Base-by-base conservation (phyloP, 1,140 invertebrate genomes). In the Anastrepha ludens region DNA sequence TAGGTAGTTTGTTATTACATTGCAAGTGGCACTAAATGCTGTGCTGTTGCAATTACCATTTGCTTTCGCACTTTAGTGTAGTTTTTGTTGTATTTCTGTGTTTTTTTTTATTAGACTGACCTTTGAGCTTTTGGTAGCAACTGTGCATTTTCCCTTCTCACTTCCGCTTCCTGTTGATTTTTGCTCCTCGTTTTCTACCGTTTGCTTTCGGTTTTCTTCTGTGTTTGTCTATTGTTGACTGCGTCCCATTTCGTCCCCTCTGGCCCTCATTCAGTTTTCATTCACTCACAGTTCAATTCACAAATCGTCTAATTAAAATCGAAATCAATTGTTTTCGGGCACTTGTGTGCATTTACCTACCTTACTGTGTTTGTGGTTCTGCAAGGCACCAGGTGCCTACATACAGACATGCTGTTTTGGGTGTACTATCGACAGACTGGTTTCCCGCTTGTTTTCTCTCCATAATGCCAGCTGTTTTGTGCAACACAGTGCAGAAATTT, bases 241-340 rank as follows among this genome's bases (percentile, higher is more conserved):
- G 2, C 44, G 41, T 70, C 39, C 67, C n/a, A 41, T 74, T 6
- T 74, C 67, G 41, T 74, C 4, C 13, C 67, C 67, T 65, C 20
- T 55, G 50, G 74, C 74, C 2, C 29, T 29, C 29, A 29, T 29
- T 29, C 29, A 29, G 29, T 55, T 55, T 78, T 78, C 44, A 20
- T 29, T 20, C 47, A 5, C 7, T 20, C 13, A 81, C 74, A 81
- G 44, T 81, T 81, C 74, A 55, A 81, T 55, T n/a, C 47, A 55
- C 74, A 55, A 81, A 55, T 81, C 74, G 74, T 55, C 74, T 81
- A 81, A 81, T 81, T 81, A 81, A 81, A 81, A 81, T 55, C 74
- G 74, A 81, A 81, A 81, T 81, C 74, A 81, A 81, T 81, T 81
- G 41, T 47, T 17, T 64, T 13, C 60, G 17, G 4, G 8, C 17